Base-by-base conservation (phyloP, 2,113 vertebrate genomes). In the Hippocampus abdominalis region DNA sequence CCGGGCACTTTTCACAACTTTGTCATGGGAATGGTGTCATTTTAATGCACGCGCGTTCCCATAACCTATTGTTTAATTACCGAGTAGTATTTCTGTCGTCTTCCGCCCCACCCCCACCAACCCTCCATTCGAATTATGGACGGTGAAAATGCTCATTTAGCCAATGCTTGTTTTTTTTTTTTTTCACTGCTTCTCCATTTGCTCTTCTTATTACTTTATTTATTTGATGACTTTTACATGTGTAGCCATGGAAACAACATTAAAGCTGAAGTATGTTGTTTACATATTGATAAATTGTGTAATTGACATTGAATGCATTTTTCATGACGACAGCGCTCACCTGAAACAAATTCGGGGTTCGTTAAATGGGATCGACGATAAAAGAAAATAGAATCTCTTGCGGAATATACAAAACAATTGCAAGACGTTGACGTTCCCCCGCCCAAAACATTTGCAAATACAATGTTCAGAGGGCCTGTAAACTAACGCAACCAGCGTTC, bases 1-100 rank as follows among this genome's bases (percentile, higher is more conserved):
- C 56, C 29, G 23, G 32, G 42, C 64, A 65, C 48, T 67, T 71
- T 67, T 44, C 29, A 77, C 70, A 53, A 56, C 42, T 7, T 16
- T 60, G 65, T 60, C n/a, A 27, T 20, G 60, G 39, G 51, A 67
- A 29, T 46, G 8, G 64, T 15, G 49, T 27, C 29, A 64, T 25
- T 68, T 64, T 7, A 61, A 63, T 36, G 12, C 54, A 27, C 15
- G 54, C 54, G 4, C 53, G 8, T 21, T 23, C 21, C 53, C 25
- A 10, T 25, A 57, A 57, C 25, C 10, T 57, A 57, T 57, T 57
- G 12, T 57, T 57, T 12, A 13, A 57, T 27, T 57, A 27, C 3
- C 23, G 15, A 57, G 5, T 57, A 15, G 54, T 57, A 57, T 57
- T 57, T n/a, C 3, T 12, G 54, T 15, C 49, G 2, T 21, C n/a